Base-by-base conservation (phyloP, 1,140 invertebrate species). In the Panonychus citri region DNA sequence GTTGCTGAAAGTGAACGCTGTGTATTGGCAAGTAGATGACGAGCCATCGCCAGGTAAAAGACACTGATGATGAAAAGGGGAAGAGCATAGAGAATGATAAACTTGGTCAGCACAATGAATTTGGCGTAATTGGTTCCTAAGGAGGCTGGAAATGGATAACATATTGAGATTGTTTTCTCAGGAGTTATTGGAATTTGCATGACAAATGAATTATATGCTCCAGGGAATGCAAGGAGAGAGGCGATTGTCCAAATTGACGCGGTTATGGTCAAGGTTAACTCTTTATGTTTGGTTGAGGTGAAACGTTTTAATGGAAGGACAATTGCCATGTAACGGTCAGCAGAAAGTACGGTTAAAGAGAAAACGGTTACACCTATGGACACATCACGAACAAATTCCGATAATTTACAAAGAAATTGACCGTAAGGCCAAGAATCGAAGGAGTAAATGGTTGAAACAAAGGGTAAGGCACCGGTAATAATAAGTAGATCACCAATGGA, bases 281-380 rank as follows among this genome's bases (percentile, higher is more conserved):
- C 17, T 34, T 30, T 52, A 13, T 17, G 15, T n/a, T 21, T 21
- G 17, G 25, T 28, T 27, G 12, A 13, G 81, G 85, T 62, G 78
- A 74, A 7, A 77, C 67, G 0, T 78, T 82, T 1, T 81, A 52
- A 30, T 52, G 84, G 84, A 66, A 83, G 75, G 1, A 85, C 83
- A 60, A 88, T 88, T 15, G 83, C 84, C 63, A 82, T 81, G 65
- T 82, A 88, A 40, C 88, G 76, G 67, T 94, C 88, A 5, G 80
- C 83, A 34, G 85, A 87, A 1, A 94, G 71, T 0, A 85, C 86
- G 0, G 85, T 89, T 48, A 94, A 70, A 0, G 87, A 93, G 67
- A 93, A 91, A 4, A 93, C 85, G 0, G 87, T 90, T 0, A 94
- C 86, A 0, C 86, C 87, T 49, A 90, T 82, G n/a, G 84, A 89